phyloP scores from a whole-genome alignment of 2,888 invertebrate species.

The Tachina fera region DNA sequence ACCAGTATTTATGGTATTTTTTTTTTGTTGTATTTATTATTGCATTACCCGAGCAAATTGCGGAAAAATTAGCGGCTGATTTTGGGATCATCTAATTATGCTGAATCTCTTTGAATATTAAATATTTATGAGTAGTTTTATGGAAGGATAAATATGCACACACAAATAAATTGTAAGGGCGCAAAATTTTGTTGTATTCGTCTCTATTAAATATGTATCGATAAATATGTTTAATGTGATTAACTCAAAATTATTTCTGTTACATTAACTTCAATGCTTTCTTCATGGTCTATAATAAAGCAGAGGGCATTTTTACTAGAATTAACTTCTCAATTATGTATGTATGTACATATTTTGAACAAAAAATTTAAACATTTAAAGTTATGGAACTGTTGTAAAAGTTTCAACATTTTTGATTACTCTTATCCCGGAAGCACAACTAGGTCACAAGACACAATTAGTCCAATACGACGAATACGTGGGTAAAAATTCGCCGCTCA shows the following conservation, averaged over 20 bases:
- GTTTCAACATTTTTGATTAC: too few species aligned
- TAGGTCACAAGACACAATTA: too few species aligned
- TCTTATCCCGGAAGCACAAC: too few species aligned
- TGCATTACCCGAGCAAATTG: conserved; percentile 83
- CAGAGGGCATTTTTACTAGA: too few species aligned
- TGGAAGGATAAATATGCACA: neutral
- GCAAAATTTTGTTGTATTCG: neutral
- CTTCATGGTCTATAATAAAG: too few species aligned
- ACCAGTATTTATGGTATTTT: conserved; percentile 66
- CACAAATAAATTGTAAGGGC: neutral
- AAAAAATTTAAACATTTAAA: too few species aligned
- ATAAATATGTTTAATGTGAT: neutral
- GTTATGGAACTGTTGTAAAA: too few species aligned
- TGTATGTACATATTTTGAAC: too few species aligned
- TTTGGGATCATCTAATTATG: conserved; percentile 83
- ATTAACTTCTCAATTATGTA: too few species aligned
- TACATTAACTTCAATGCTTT: too few species aligned
- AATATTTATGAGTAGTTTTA: conserved; percentile 52
- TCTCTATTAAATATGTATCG: neutral
- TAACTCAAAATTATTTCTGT: neutral
- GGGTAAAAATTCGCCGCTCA: too few species aligned
- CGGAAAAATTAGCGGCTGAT: conserved; percentile 84
- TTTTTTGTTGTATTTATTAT: conserved; percentile 79
- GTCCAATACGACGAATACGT: too few species aligned
- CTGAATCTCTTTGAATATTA: conserved; percentile 30